Base-by-base conservation (phyloP, 1,140 invertebrate species). In the Drosophila pseudoobscura region DNA sequence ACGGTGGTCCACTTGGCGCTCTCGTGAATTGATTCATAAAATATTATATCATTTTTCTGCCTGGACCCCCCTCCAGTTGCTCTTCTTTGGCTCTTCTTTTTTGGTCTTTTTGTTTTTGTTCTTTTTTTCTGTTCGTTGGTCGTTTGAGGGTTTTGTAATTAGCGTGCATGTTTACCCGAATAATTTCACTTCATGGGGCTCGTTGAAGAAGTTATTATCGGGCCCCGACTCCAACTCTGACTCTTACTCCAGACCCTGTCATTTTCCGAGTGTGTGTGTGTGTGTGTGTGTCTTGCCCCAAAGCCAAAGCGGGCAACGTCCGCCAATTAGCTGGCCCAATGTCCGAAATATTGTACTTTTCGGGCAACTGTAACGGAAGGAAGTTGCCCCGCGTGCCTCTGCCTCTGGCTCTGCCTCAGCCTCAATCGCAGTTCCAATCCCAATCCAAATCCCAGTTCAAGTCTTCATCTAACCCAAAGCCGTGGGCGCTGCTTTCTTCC, bases 1-100 rank as follows among this genome's bases (percentile, higher is more conserved):
- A 82, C 82, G 82, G 82, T 87, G 82, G 82, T 87, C 82, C 82
- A 87, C 78, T 87, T 87, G 84, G 83, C 83, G 83, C 83, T 85
- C 83, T 87, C 72, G 83, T 88, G 83, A 87, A 87, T 87, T 87
- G 83, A 87, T 87, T 87, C 83, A 87, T 87, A 87, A 87, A 87
- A 87, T 87, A 87, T 87, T 88, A 87, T 87, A 87, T 87, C 71
- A 85, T 87, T 85, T 85, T 85, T 77, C 59, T 79, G 72, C 53
- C 49, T 31, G 31, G 6, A 7, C 51, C 64, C 20, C 54, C 6
- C 29, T 26, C 11, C 56, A 55, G 24, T 35, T 72, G 29, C 29
- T 50, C 26, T 43, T 22, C 24, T 22, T 47, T 56, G 56, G 26
- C 26, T 57, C 7, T 45, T n/a, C 29, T 22, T 15, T 35, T 51